Evolutionary conservation across 2,888 invertebrate genomes (phyloP).

Genomic region (Idaea dimidiata): DNA sequence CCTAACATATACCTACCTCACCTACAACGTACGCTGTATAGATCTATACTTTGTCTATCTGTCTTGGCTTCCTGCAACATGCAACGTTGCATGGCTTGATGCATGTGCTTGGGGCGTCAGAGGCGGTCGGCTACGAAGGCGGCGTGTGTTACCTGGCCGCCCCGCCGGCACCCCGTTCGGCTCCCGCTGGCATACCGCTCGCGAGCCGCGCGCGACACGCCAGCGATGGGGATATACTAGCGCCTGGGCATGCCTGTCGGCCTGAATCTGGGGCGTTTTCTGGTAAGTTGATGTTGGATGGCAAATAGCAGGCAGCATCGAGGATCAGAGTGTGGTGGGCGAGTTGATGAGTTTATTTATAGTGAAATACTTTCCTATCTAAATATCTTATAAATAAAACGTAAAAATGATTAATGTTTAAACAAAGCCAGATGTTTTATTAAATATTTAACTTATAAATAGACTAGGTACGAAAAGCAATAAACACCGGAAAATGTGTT

Average conservation of each 20-base stretch:
- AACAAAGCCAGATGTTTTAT: too few species aligned
- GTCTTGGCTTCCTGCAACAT: background rate
- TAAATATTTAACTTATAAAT: too few species aligned
- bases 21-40: background rate
- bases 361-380: too few species aligned
- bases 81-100: slow-evolving; percentile 20
- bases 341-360: background rate
- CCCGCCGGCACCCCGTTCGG: slow-evolving; percentile 17
- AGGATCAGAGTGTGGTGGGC: background rate
- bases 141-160: slow-evolving; percentile 51
- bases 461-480: too few species aligned
- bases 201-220: slow-evolving; percentile 54
- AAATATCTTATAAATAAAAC: too few species aligned
- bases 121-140: slow-evolving; percentile 61
- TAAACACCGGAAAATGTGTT: too few species aligned
- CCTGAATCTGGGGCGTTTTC: slow-evolving; percentile 73
- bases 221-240: slow-evolving; percentile 70
- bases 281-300: slow-evolving; percentile 41
- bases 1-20: too few species aligned
- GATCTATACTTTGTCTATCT: background rate
- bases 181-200: slow-evolving; percentile 13
- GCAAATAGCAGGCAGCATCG: background rate
- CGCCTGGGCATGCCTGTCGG: slow-evolving; percentile 50
- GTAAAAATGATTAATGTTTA: too few species aligned
- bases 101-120: slow-evolving; percentile 36